Evolutionary conservation across 2,888 invertebrate genomes (phyloP), one percentile per base, ranked within the genome.

Genomic region (Gari tellinella): DNA sequence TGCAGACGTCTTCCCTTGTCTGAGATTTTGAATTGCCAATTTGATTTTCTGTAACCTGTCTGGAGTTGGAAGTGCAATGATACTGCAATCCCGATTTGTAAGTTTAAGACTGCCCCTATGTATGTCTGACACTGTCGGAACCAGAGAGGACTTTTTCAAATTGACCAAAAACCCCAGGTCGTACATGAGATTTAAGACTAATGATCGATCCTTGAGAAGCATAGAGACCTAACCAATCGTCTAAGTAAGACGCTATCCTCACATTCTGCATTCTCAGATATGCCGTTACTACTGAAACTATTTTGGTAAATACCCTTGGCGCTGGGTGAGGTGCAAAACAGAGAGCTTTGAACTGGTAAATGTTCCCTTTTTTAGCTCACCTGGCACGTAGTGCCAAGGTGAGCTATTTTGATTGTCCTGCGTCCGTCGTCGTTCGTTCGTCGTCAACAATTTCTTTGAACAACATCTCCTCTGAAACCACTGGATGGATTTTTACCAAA

Each of bases 161-260:
- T 75, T 72, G 38, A 80, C 60, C 15, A 80, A 65, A 52, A 70
- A 73, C 37, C 72, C 76, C 43, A 80, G 62, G n/a, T 25, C 26
- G 38, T 43, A 12, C 14, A 77, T 49, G n/a, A 72, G 57, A 60
- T 52, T 51, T n/a, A 68, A 17, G 8, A 31, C 26, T 46, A 12
- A 43, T n/a, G 53, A 31, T 51, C 51, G 62, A 67, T 73, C 60
- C 53, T 56, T 14, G 8, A 73, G 17, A 10, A 76, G 43, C 1
- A 48, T 75, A 69, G 25, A 70, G 51, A 15, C 15, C 12, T 23
- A 80, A 37, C 63, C 72, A 72, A 48, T 70, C 66, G 70, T 73
- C 76, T 45, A 70, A 46, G 40, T 73, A 70, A 10, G 65, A 57
- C 40, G 62, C 65, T 21, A 67, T 38, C 12, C 69, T 55, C 2